Evolutionary conservation across 1,140 invertebrate genomes (phyloP), one percentile per base, ranked within the genome.

Genomic region (Trichoplusia ni): DNA sequence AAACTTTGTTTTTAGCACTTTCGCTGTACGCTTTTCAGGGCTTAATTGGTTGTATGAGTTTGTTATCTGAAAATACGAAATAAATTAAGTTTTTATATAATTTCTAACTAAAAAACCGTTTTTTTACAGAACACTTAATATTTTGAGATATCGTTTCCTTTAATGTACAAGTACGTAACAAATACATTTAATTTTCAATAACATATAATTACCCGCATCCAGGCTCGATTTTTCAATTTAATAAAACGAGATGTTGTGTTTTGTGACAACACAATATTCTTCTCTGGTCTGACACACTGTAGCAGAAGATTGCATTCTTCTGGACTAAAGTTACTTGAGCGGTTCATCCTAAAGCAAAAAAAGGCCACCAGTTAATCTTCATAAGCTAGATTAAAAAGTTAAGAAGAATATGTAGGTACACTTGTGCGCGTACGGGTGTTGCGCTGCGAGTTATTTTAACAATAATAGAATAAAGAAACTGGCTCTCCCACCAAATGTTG

Each of bases 141-240:
- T n/a, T n/a, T n/a, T n/a, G n/a, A n/a, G n/a, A n/a, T n/a, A n/a
- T n/a, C n/a, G n/a, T n/a, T n/a, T n/a, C n/a, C n/a, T n/a, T n/a
- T n/a, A n/a, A n/a, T n/a, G n/a, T n/a, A n/a, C n/a, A n/a, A n/a
- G n/a, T n/a, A n/a, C n/a, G n/a, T n/a, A n/a, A n/a, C n/a, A n/a
- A n/a, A n/a, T n/a, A n/a, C n/a, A n/a, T n/a, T n/a, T n/a, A n/a
- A n/a, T n/a, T n/a, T n/a, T n/a, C n/a, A n/a, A n/a, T n/a, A n/a
- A n/a, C n/a, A n/a, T n/a, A n/a, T n/a, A n/a, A n/a, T 69, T 77
- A 89, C 86, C 69, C 82, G 78, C 19, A 40, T 33, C 87, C 87
- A 90, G 13, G 87, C 87, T 38, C 56, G 65, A 23, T 76, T 80
- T 56, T 84, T 86, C n/a, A 79, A 37, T 37, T 70, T 67, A 46